These are phyloP conservation scores for Cossypha caffra DNA, from an alignment of 2,797 vertebrate species.

Conservation along the genomic window DNA sequence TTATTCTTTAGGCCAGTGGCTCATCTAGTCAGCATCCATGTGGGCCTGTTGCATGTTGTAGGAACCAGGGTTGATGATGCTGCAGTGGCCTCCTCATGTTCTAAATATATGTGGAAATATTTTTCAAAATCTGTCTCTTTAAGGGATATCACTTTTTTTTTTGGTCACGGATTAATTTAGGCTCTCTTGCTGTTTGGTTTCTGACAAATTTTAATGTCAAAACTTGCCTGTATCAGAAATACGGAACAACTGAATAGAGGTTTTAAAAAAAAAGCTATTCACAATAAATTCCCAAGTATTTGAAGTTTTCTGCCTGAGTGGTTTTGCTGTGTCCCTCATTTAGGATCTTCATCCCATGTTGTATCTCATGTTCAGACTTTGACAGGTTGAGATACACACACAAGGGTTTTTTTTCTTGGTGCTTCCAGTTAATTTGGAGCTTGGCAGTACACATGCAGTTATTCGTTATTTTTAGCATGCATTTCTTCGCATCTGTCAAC, in stretches of 20 bases:
- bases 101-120: not conserved
- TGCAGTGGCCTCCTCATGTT: not conserved
- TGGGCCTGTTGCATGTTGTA: not conserved
- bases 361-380: not conserved
- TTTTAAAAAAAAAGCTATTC: not conserved
- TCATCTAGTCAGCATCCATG: not conserved
- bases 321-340: not conserved
- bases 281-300: not conserved
- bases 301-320: not conserved
- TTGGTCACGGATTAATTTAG: not conserved
- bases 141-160: not conserved
- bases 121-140: not conserved
- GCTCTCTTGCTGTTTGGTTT: not conserved
- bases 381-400: not conserved
- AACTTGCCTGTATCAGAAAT: not conserved
- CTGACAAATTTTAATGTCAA: not conserved
- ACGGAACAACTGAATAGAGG: not conserved
- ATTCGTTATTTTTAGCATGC: slow-evolving; percentile 21
- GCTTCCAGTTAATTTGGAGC: slow-evolving; percentile 26
- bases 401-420: not conserved
- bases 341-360: not conserved
- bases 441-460: not conserved
- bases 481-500: slow-evolving; percentile 26
- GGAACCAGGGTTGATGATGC: not conserved
- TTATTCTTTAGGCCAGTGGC: not conserved